A percentile compares a stretch with the other conserved stretches of the same genome.
Conservation (phyloP, 2,113 vertebrate species). For the Podarcis muralis region DNA sequence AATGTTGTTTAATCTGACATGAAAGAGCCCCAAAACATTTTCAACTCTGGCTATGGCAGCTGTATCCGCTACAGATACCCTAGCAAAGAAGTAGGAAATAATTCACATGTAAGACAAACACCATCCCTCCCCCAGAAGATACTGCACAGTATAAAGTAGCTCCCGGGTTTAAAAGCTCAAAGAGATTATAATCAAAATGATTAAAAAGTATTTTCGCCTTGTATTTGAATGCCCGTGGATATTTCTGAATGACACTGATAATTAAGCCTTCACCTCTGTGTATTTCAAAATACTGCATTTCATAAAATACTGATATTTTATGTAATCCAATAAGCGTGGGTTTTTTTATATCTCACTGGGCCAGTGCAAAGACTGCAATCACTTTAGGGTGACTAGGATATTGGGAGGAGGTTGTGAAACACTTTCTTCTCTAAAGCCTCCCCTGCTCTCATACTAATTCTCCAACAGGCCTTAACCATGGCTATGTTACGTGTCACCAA, state of each 20-base stretch:
- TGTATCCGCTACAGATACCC: slow-evolving; percentile 12
- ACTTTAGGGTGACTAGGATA: neutral
- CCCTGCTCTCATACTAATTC: neutral
- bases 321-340: neutral
- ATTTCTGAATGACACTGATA: slow-evolving; percentile 13
- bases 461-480: neutral
- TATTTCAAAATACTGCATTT: neutral
- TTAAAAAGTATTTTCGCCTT: slow-evolving; percentile 15
- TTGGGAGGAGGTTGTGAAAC: neutral
- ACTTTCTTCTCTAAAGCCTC: neutral
- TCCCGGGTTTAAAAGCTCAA: neutral
- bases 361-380: neutral
- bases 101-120: slow-evolving; percentile 36
- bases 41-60: slow-evolving; percentile 30
- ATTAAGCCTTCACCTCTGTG: slow-evolving; percentile 18
- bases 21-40: slow-evolving; percentile 9
- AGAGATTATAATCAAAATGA: fast-evolving
- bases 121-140: neutral
- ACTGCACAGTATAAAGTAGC: neutral
- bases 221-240: neutral
- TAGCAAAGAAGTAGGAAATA: slow-evolving; percentile 17
- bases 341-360: neutral
- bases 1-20: neutral
- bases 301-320: neutral
- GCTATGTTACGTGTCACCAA: neutral